Base-by-base conservation (phyloP, 2,113 vertebrate genomes). In the Chaetura pelagica region DNA sequence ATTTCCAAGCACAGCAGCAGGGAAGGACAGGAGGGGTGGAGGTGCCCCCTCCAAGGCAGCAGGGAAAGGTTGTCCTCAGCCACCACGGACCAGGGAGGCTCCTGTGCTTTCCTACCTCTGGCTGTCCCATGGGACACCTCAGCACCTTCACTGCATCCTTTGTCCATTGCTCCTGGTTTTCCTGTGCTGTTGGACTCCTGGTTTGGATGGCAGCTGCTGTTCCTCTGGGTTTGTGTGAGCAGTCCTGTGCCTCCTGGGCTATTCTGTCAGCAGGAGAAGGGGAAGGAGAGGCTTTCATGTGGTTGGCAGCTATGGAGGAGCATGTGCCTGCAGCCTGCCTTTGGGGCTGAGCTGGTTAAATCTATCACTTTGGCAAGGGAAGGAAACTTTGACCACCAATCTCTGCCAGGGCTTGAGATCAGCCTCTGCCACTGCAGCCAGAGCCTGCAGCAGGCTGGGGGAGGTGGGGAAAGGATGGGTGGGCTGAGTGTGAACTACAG, bases 281-380 rank as follows among this genome's bases (percentile, higher is more conserved):
- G 17, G 34, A 55, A 68, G 59, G 38, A 76, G 23, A 62, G 20
- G 14, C 49, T 81, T 81, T 34, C 58, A 14, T 0, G 1, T 44
- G 17, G 34, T 61, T 75, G 29, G 48, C 23, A n/a, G 5, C 26
- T 13, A 9, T 14, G 27, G 76, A 58, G 49, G 13, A 58, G 49
- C 57, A 11, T 1, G 1, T 35, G 34, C 32, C 22, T 44, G 26
- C 34, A 46, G 30, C 0, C 0, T 49, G 44, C 15, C 51, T 57
- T 59, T 34, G 42, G 35, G 34, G 10, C 42, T 52, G 46, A 22
- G 46, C 38, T 52, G 23, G 23, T n/a, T 30, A 49, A 57, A 75
- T 24, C 38, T 20, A 1, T 46, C 1, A 0, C 54, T 22, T 26
- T 49, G 29, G 30, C 46, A 62, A 10, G 26, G 40, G 42, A 79